Conservation (phyloP, 2,113 vertebrate species). For the Capreolus pygargus region DNA sequence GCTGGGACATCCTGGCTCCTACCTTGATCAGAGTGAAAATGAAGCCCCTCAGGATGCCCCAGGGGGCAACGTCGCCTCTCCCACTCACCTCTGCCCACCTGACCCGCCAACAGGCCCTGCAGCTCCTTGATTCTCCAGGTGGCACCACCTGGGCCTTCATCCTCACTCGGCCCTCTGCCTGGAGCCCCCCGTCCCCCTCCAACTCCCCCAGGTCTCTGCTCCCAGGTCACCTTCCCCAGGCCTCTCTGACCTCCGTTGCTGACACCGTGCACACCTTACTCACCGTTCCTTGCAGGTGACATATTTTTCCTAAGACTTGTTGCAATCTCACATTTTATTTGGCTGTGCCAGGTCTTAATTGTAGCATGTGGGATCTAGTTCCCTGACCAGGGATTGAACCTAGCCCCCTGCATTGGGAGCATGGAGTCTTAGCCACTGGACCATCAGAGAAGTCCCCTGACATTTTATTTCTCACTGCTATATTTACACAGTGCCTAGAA, state of each 20-base stretch:
- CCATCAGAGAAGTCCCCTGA: background rate
- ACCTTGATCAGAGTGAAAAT: background rate
- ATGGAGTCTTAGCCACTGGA: background rate
- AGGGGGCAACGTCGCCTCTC: background rate
- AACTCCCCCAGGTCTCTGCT: background rate
- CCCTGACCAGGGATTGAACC: background rate
- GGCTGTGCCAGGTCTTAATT: background rate
- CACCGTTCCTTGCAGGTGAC: background rate
- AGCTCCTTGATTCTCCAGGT: background rate
- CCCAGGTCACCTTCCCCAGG: background rate
- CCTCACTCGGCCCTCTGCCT: background rate
- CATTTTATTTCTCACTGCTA: background rate
- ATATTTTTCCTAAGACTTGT: background rate
- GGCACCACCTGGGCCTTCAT: fast-evolving
- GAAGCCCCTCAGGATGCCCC: background rate
- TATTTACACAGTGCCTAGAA: background rate
- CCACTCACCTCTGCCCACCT: no score
- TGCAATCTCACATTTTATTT: background rate
- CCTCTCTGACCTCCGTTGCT: background rate
- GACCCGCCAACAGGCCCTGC: fast-evolving
- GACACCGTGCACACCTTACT: fast-evolving
- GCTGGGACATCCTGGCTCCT: background rate
- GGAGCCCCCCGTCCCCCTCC: fast-evolving
- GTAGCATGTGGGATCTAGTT: background rate
- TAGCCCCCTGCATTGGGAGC: background rate